phyloP scores from a whole-genome alignment of 92 coral and sea anemone genomes.

The Zoanthus gigantus region DNA sequence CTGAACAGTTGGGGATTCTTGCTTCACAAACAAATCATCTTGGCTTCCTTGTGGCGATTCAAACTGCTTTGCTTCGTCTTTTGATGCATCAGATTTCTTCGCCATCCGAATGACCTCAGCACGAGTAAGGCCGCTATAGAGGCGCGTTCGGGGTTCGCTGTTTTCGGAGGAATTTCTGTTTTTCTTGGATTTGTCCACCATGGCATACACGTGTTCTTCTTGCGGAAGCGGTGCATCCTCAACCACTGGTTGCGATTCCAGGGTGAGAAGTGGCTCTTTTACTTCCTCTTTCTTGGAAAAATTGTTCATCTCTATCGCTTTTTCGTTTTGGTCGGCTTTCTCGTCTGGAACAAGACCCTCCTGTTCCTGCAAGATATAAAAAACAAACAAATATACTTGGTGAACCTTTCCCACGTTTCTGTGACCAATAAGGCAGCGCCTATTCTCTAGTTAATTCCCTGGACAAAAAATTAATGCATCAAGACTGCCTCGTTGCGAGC shows the following conservation, averaged over 20 bases:
- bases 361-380: constrained; percentile 21
- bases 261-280: constrained; percentile 25
- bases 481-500: too few species aligned
- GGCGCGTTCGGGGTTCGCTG: constrained; percentile 76
- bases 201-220: constrained; percentile 70
- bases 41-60: constrained; percentile 76
- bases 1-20: constrained; percentile 68
- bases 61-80: constrained; percentile 62
- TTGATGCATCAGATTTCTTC: constrained; percentile 90
- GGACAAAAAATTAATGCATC: too few species aligned
- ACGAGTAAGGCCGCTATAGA: constrained; percentile 82
- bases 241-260: constrained; percentile 48
- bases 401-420: too few species aligned
- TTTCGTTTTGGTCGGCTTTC: constrained; percentile 34
- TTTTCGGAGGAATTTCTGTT: constrained; percentile 23
- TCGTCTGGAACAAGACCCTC: constrained; percentile 38
- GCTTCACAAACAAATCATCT: constrained; percentile 58
- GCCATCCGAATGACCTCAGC: constrained; percentile 91
- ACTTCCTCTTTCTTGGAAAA: constrained; percentile 40
- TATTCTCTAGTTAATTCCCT: too few species aligned
- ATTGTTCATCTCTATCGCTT: constrained; percentile 41
- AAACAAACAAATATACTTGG: too few species aligned
- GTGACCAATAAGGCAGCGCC: background rate
- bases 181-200: constrained; percentile 56
- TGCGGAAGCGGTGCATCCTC: constrained; percentile 40